Base-by-base conservation (phyloP, 2,888 invertebrate species). In the Cheilosia variabilis region DNA sequence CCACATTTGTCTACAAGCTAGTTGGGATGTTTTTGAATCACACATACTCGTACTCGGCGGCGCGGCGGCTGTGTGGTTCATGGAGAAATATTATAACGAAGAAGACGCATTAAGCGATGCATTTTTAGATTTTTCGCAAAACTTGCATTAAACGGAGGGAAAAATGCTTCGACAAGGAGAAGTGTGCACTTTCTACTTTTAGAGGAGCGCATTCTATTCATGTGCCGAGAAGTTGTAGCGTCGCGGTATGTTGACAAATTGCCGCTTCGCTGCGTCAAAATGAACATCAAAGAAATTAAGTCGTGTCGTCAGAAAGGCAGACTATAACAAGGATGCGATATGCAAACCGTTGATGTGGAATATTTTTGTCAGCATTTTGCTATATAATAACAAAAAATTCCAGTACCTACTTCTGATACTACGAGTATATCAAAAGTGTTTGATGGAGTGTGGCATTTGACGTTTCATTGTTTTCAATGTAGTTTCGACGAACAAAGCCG, bases 91-190 rank as follows among this genome's bases (percentile, higher is more conserved):
- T 53, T 53, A n/a, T 17, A 22, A 27, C 37, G 37, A 37, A 13
- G 37, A 37, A 15, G 41, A 3, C 52, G 62, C 43, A 72, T 72
- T 72, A 60, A 63, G 57, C 75, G 75, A 55, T 58, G 75, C 50
- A 66, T 66, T 66, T 66, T 65, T 24, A 24, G 47, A 50, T 71
- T 78, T 69, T 50, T 62, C 78, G 78, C 78, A 63, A 78, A 69
- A 65, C 63, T 78, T 50, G 71, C 63, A 41, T 15, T 43, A 47
- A 79, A 79, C 47, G 62, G 63, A 45, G 53, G 50, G 66, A 55
- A 41, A 68, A 63, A 72, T 69, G 19, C 17, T 15, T 53, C 27
- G 34, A 41, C 41, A 10, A 66, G 10, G 34, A 31, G 6, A 13
- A 13, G 10, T 47, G 13, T 31, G 68, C 15, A 57, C 34, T 17